Conservation (phyloP, 1,140 invertebrate genomes). For the Luehdorfia chinensis region DNA sequence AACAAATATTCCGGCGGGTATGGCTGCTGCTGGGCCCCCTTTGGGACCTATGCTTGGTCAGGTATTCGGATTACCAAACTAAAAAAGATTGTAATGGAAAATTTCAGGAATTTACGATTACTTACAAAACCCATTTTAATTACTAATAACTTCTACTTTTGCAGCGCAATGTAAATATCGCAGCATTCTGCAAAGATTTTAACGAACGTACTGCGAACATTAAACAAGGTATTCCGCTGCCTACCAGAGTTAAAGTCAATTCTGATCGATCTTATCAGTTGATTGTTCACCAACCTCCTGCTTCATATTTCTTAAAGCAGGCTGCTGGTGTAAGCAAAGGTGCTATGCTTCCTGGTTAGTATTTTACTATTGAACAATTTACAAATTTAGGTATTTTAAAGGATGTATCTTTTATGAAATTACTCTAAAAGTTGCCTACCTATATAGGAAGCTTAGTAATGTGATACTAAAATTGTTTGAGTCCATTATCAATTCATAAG, state of each 20-base stretch:
- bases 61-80: conserved; percentile 73
- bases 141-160: conserved; percentile 31
- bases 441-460: neutral
- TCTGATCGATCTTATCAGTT: conserved; percentile 93
- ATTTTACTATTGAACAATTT: neutral
- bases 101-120: neutral
- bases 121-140: neutral
- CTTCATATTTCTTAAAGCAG: conserved; percentile 93
- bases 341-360: conserved; percentile 85
- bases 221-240: conserved; percentile 95
- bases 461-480: too few relatives aligned
- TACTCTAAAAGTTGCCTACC: neutral
- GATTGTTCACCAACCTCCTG: conserved; percentile 89
- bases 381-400: neutral
- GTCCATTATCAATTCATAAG: too few relatives aligned
- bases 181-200: conserved; percentile 98
- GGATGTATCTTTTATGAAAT: neutral
- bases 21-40: conserved; percentile 91
- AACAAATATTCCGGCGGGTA: conserved; percentile 90
- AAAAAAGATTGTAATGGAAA: neutral
- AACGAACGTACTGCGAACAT: conserved; percentile 96
- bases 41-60: conserved; percentile 95
- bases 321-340: conserved; percentile 94
- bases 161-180: conserved; percentile 96
- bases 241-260: conserved; percentile 88